phyloP scores from a whole-genome alignment of 1,140 invertebrate species.

The Eulimnadia texana region DNA sequence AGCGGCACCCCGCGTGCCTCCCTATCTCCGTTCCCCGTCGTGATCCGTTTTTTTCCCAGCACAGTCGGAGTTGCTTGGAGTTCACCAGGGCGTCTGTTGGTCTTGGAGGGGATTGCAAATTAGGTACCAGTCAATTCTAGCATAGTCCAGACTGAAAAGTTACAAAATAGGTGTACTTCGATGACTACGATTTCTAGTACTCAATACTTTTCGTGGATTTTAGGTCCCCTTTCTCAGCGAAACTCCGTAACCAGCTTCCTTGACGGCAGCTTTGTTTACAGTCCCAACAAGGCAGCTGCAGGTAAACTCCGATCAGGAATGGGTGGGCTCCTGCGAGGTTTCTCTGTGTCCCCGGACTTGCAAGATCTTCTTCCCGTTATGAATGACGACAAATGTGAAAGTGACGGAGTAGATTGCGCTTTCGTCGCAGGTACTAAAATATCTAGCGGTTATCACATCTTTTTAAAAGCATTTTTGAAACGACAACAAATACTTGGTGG shows the following conservation, averaged over 20 bases:
- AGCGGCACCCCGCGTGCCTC: constrained; percentile 24
- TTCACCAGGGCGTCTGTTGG: constrained; percentile 19
- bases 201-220: background rate
- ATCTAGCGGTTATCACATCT: background rate
- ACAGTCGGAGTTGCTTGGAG: constrained; percentile 17
- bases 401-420: constrained; percentile 37
- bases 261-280: constrained; percentile 39
- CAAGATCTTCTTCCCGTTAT: constrained; percentile 36
- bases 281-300: constrained; percentile 31
- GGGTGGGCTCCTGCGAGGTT: constrained; percentile 28
- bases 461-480: constrained; percentile 15
- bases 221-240: constrained; percentile 34
- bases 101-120: constrained; percentile 17
- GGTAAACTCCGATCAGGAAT: constrained; percentile 35
- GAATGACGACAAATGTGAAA: constrained; percentile 34
- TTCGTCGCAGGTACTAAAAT: constrained; percentile 33
- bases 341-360: constrained; percentile 30
- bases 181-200: no score
- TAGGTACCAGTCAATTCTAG: constrained; percentile 22
- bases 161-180: no score
- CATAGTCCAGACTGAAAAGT: background rate
- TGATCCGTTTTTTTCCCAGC: constrained; percentile 19
- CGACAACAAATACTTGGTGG: background rate
- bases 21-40: constrained; percentile 20
- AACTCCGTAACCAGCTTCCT: constrained; percentile 35